Conservation (phyloP, 1,140 invertebrate species). For the Drosophila pandora region DNA sequence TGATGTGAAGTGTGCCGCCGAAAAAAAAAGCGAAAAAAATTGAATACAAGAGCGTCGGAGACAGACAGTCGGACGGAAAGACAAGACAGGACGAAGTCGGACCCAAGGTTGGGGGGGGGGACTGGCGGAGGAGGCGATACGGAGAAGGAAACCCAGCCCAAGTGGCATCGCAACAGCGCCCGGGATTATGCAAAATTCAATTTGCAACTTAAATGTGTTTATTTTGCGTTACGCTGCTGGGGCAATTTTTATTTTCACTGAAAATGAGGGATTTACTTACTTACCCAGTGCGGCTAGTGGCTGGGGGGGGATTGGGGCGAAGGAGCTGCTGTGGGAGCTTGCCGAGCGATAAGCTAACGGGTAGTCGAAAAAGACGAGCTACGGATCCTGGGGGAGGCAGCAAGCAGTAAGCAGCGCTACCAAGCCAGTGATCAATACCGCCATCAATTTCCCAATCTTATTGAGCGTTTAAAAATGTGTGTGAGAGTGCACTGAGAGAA, state of each 20-base stretch:
- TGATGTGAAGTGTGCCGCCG: conserved; percentile 48
- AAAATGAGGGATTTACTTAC: conserved; percentile 79
- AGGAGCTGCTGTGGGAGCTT: not conserved
- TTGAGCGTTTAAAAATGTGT: conserved; percentile 75
- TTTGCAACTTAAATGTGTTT: conserved; percentile 84
- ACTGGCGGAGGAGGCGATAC: not conserved
- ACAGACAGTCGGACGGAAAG: conserved; percentile 1
- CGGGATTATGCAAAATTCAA: conserved; percentile 83
- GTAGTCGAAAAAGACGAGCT: conserved; percentile 26
- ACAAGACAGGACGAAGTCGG: conserved; percentile 39
- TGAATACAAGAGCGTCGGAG: conserved; percentile 34
- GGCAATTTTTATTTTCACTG: conserved; percentile 82
- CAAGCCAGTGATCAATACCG: conserved; percentile 70
- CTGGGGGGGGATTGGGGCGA: not conserved
- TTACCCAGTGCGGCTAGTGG: conserved; percentile 30
- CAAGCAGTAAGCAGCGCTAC: conserved; percentile 20
- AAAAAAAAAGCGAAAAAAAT: conserved; percentile 26
- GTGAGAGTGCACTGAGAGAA: conserved; percentile 31
- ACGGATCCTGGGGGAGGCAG: not conserved
- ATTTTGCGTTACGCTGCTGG: conserved; percentile 81
- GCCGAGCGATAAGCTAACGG: conserved; percentile 46
- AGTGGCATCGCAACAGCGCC: conserved; percentile 53
- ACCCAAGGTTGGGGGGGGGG: conserved; percentile 1
- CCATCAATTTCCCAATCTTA: conserved; percentile 81
- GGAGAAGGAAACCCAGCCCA: conserved; percentile 18